phyloP scores from a whole-genome alignment of 2,113 vertebrate genomes.

The Platanista minor region DNA sequence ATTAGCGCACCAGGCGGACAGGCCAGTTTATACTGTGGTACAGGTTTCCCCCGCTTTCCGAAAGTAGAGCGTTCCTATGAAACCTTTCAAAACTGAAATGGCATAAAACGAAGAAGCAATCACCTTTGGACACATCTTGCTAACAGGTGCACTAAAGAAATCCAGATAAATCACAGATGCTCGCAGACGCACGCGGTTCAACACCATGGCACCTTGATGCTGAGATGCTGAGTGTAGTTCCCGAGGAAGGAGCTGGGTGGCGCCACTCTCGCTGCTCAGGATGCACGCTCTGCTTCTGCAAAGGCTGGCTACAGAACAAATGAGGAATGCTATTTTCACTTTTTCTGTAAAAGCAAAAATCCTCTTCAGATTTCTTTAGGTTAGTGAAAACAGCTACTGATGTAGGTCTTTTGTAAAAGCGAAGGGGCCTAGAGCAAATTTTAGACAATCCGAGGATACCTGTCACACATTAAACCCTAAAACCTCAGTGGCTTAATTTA shows the following conservation, averaged over 20 bases:
- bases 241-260: neutral
- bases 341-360: neutral
- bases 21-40: neutral
- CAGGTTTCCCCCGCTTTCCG: neutral
- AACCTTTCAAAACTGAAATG: neutral
- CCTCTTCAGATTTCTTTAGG: neutral
- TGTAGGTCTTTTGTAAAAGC: neutral
- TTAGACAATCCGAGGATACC: neutral
- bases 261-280: neutral
- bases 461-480: neutral
- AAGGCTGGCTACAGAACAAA: neutral
- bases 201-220: neutral
- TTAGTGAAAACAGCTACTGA: neutral
- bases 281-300: neutral
- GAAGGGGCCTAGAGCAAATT: neutral
- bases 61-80: neutral
- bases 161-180: neutral
- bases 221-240: neutral
- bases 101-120: neutral
- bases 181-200: neutral
- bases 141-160: neutral
- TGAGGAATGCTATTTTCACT: neutral
- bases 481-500: neutral
- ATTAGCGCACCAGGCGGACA: neutral
- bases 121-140: neutral